A percentile compares a stretch with the other conserved stretches of the same genome.
Evolutionary conservation across 2,888 invertebrate species (phyloP).

Genomic region (Pyrrhia umbra): DNA sequence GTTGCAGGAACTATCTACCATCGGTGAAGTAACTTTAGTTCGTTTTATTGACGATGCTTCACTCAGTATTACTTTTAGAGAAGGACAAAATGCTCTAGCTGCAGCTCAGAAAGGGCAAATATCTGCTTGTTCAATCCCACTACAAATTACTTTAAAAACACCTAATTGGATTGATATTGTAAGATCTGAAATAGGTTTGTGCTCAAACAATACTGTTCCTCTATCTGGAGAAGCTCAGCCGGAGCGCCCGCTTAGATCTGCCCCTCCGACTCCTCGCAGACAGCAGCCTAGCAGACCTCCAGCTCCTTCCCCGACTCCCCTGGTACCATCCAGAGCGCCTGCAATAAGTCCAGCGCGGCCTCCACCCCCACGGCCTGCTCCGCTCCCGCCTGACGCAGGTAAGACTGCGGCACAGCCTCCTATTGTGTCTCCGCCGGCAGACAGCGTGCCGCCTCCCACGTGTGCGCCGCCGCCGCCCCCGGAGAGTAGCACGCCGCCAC

Average conservation of each 20-base stretch:
- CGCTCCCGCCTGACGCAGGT: conserved; percentile 88
- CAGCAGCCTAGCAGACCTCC: conserved; percentile 91
- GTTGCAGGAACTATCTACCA: conserved; percentile 94
- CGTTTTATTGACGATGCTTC: conserved; percentile 95
- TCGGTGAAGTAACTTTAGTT: conserved; percentile 97
- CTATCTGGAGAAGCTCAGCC: conserved; percentile 89
- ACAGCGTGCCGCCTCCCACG: conserved; percentile 91
- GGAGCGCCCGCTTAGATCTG: conserved; percentile 82
- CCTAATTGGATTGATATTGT: conserved; percentile 96
- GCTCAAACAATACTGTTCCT: conserved; percentile 96
- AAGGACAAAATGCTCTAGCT: conserved; percentile 96
- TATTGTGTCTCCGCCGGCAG: conserved; percentile 87
- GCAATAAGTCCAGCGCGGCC: conserved; percentile 88
- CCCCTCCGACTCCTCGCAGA: conserved; percentile 86
- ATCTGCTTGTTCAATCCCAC: conserved; percentile 91
- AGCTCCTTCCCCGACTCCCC: conserved; percentile 89
- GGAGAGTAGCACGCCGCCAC: conserved; percentile 77
- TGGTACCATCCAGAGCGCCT: conserved; percentile 84
- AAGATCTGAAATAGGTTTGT: conserved; percentile 95
- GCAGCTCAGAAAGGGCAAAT: conserved; percentile 91
- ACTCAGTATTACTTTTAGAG: conserved; percentile 97
- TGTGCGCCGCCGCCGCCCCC: conserved; percentile 91
- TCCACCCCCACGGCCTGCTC: conserved; percentile 91
- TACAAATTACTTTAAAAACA: conserved; percentile 94
- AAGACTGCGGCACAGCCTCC: conserved; percentile 77